A percentile compares a stretch with the other conserved stretches of the same genome.
Evolutionary conservation across 2,888 invertebrate genomes (phyloP).

Genomic region (Merodon equestris): DNA sequence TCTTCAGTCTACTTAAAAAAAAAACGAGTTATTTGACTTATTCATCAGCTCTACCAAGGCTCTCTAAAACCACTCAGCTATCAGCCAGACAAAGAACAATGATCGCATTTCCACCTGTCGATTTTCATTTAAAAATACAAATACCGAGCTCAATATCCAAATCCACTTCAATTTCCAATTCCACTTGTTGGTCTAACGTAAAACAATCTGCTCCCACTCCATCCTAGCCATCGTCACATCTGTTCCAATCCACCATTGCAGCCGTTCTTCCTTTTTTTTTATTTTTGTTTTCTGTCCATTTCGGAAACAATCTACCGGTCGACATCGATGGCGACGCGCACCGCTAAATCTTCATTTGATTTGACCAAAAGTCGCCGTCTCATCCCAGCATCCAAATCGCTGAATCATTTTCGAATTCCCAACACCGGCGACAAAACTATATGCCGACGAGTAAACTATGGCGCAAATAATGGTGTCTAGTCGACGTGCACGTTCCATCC

Average conservation of each 20-base stretch:
- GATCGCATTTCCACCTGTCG: background rate
- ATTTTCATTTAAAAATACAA: slow-evolving; percentile 34
- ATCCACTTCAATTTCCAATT: slow-evolving; percentile 32
- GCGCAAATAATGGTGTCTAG: slow-evolving; percentile 63
- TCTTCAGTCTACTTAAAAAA: background rate
- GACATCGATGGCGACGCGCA: slow-evolving; percentile 48
- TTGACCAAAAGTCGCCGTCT: slow-evolving; percentile 55
- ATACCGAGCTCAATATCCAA: slow-evolving; percentile 22
- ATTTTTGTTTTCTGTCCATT: slow-evolving; percentile 21
- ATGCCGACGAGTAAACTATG: slow-evolving; percentile 37
- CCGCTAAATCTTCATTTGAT: slow-evolving; percentile 67
- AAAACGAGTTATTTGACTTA: slow-evolving; percentile 32
- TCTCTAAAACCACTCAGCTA: slow-evolving; percentile 7
- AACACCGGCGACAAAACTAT: background rate
- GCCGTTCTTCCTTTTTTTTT: background rate
- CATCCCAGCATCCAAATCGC: slow-evolving; percentile 25
- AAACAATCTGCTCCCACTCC: background rate
- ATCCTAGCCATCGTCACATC: slow-evolving; percentile 20
- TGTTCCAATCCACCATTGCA: slow-evolving; percentile 36
- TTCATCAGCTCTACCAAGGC: slow-evolving; percentile 39
- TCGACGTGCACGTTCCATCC: slow-evolving; percentile 13
- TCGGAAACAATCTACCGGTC: slow-evolving; percentile 60
- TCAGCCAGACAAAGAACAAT: slow-evolving; percentile 21
- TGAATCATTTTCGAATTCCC: slow-evolving; percentile 53
- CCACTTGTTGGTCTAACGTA: slow-evolving; percentile 43